Conservation (phyloP, 2,888 invertebrate species). For the Drosophila conformis region DNA sequence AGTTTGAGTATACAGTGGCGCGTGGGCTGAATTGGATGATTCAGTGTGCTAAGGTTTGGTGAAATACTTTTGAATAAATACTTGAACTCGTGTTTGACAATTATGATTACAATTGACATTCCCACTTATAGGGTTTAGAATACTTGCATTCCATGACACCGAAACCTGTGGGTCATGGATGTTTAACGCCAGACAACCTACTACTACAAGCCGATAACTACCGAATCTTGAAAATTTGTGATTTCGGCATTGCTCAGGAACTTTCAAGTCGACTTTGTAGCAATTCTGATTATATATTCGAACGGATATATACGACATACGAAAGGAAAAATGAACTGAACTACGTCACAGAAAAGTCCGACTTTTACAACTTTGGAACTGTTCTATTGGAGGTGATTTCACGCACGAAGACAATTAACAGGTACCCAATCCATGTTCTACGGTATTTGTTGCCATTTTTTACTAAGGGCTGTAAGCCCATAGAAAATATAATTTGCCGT, state of each 20-base stretch:
- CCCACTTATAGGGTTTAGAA: conserved; percentile 12
- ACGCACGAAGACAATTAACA: background rate
- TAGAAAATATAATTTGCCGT: background rate
- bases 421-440: fast-evolving
- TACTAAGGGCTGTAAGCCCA: too few relatives aligned
- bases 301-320: too few relatives aligned
- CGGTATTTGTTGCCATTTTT: background rate
- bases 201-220: background rate
- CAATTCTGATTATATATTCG: background rate
- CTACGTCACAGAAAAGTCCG: background rate
- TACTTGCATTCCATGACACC: background rate
- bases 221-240: background rate
- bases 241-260: background rate
- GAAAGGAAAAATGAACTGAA: too few relatives aligned
- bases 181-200: background rate
- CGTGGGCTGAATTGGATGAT: conserved; percentile 11
- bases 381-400: conserved; percentile 5
- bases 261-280: too few relatives aligned
- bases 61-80: background rate
- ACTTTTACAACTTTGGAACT: conserved; percentile 1
- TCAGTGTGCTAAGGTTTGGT: conserved; percentile 10
- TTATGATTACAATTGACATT: background rate
- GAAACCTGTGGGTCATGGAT: background rate
- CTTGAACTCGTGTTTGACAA: background rate
- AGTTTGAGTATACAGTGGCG: conserved; percentile 1